Base-by-base conservation (phyloP, 2,888 invertebrate species). In the Cosmorhoe ocellata region DNA sequence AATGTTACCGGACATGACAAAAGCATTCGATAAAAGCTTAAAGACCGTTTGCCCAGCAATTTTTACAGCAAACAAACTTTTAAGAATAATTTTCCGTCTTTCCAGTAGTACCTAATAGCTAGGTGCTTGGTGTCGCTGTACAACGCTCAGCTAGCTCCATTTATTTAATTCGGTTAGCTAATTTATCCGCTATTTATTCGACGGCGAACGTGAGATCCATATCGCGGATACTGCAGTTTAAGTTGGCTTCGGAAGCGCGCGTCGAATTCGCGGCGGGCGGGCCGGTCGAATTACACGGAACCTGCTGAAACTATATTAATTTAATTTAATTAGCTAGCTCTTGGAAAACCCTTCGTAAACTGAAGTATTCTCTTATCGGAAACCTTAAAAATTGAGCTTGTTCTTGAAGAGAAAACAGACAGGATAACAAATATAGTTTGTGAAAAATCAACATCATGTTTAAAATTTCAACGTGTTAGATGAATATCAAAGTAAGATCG, bases 171-270 rank as follows among this genome's bases (percentile, higher is more conserved):
- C 74, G 66, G 82, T 81, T 77, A 79, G 79, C 83, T 85, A 83
- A 87, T 84, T 86, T 87, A 87, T 81, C 82, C 76, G 71, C 76
- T 84, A 86, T 85, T 87, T 87, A 84, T 83, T 79, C 72, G 76
- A 70, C 69, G 69, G 84, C 78, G 81, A 85, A 84, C 87, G 87
- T 86, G 88, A 87, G 86, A 87, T 88, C 74, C 79, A 80, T 87
- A 87, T 87, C 87, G 77, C 69, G 69, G 72, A 72, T 70, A 74
- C 66, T 74, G 79, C 79, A 77, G 79, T 80, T 76, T 74, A 74
- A 77, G 74, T 74, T 74, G 66, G 72, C 76, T 75, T 66, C 66
- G 68, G 68, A 74, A 68, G 73, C 75, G 78, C 74, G 74, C 80
- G 71, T 80, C 76, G 80, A 73, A 74, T 74, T 67, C 78, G 66